These are phyloP conservation scores for Disparrhopalites patrizii DNA, from an alignment of 2,888 invertebrate species.

Conservation along the genomic window DNA sequence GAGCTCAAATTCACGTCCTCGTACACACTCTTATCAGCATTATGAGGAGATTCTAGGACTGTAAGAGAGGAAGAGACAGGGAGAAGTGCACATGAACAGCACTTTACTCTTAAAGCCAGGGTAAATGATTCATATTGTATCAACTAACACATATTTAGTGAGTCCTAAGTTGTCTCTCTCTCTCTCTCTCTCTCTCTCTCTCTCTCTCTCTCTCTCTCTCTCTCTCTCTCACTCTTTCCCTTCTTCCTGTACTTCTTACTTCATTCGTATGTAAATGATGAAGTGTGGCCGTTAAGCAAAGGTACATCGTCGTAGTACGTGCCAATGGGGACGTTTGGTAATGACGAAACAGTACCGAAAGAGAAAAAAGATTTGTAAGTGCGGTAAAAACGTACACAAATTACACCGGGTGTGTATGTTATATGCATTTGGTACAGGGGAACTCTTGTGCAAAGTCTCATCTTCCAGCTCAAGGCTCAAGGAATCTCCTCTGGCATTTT, in stretches of 20 bases:
- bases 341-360: conserved; percentile 15
- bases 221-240: background rate
- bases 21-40: too few relatives aligned
- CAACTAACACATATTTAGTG: conserved; percentile 19
- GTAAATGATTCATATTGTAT: conserved; percentile 8
- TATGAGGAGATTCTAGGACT: too few relatives aligned
- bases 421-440: background rate
- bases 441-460: background rate
- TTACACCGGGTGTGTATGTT: conserved; percentile 8
- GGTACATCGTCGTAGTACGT: too few relatives aligned
- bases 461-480: conserved; percentile 3
- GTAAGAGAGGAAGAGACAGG: background rate
- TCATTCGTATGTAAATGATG: conserved; percentile 12
- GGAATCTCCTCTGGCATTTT: background rate
- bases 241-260: conserved; percentile 10
- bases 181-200: background rate
- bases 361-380: too few relatives aligned
- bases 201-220: background rate
- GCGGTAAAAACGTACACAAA: too few relatives aligned
- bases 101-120: background rate
- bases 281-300: conserved; percentile 13
- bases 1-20: too few relatives aligned
- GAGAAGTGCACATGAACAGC: background rate
- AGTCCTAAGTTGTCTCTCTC: conserved; percentile 7
- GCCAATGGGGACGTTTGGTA: conserved; percentile 19